A percentile compares a stretch with the other conserved stretches of the same genome.
Conservation (phyloP, 2,888 invertebrate species). For the Eupithecia inturbata region DNA sequence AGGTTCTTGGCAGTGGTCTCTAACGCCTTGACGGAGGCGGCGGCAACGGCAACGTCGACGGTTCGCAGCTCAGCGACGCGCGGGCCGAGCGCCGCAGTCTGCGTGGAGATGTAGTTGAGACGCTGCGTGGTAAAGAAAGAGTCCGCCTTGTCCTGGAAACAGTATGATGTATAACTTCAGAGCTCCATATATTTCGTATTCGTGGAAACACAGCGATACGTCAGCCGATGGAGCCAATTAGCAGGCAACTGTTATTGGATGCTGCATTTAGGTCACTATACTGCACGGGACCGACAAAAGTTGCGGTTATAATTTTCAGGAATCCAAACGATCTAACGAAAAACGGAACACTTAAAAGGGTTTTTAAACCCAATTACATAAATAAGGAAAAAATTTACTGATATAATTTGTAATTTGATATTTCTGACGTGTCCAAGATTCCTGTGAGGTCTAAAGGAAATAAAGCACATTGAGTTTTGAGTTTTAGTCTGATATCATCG, state of each 20-base stretch:
- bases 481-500: too few species aligned
- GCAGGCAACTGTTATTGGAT: background rate
- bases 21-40: conserved; percentile 84
- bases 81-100: conserved; percentile 87
- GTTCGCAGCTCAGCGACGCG: conserved; percentile 86
- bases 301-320: too few species aligned
- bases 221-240: background rate
- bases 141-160: conserved; percentile 88
- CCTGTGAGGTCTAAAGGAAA: too few species aligned
- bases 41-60: conserved; percentile 86
- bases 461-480: too few species aligned
- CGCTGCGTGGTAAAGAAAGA: conserved; percentile 95
- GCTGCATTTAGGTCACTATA: background rate
- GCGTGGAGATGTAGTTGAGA: conserved; percentile 91
- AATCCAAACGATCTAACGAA: too few species aligned
- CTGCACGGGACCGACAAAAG: background rate
- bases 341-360: too few species aligned
- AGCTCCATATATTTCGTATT: background rate
- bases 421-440: too few species aligned
- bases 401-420: too few species aligned
- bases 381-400: too few species aligned
- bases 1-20: conserved; percentile 86
- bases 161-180: background rate
- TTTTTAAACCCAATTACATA: too few species aligned
- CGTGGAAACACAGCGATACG: background rate